phyloP scores from a whole-genome alignment of 1,140 invertebrate genomes.

The Cepaea nemoralis region DNA sequence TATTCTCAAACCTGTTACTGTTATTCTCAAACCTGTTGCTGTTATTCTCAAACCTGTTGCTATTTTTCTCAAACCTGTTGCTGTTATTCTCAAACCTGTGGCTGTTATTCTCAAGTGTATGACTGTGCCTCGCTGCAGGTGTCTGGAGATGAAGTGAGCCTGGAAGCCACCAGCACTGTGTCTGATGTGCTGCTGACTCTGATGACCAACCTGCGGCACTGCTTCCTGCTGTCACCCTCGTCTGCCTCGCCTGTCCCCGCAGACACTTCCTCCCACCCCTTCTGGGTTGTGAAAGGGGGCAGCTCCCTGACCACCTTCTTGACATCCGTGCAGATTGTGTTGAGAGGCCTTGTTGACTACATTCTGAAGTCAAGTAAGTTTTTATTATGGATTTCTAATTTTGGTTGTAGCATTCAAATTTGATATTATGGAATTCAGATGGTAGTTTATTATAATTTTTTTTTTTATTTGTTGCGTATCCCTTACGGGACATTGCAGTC shows the following conservation, averaged over 20 bases:
- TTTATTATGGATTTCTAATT: background rate
- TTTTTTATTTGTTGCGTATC: too few species aligned
- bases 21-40: too few species aligned
- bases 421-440: too few species aligned
- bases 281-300: slow-evolving; percentile 50
- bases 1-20: too few species aligned
- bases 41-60: too few species aligned
- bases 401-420: too few species aligned
- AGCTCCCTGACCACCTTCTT: slow-evolving; percentile 65
- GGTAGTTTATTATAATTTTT: too few species aligned
- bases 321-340: slow-evolving; percentile 73
- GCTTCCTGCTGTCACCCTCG: slow-evolving; percentile 54
- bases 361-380: slow-evolving; percentile 73
- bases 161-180: slow-evolving; percentile 68
- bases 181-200: slow-evolving; percentile 70
- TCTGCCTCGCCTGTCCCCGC: background rate
- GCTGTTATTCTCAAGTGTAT: too few species aligned
- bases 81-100: too few species aligned
- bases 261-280: slow-evolving; percentile 26
- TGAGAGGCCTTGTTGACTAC: slow-evolving; percentile 74
- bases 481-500: too few species aligned
- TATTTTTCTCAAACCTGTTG: too few species aligned
- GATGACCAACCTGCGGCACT: slow-evolving; percentile 70
- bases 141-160: slow-evolving; percentile 67
- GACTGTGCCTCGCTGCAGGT: slow-evolving; percentile 63